phyloP scores from a whole-genome alignment of 2,888 invertebrate species.

The Sphaerophoria rueppellii region DNA sequence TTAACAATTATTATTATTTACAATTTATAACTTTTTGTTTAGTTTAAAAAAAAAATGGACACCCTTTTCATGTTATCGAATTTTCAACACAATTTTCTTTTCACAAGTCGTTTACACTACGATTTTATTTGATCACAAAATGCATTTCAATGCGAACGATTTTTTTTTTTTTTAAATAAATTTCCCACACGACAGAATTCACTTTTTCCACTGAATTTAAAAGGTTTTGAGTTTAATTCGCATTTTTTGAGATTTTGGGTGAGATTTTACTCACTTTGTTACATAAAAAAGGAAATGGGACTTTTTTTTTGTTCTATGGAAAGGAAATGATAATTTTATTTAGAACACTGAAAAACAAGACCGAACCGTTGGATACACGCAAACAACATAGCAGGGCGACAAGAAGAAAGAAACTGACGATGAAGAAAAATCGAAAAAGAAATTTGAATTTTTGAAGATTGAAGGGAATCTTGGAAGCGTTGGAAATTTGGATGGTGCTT shows the following conservation, averaged over 20 bases:
- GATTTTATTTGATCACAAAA: slow-evolving; percentile 46
- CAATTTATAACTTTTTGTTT: not conserved
- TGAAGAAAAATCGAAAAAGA: slow-evolving; percentile 13
- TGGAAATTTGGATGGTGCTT: not conserved
- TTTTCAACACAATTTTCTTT: slow-evolving; percentile 37
- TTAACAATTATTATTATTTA: slow-evolving; percentile 27
- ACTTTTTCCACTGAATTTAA: not conserved
- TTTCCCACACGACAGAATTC: not conserved
- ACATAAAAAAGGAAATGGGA: slow-evolving; percentile 66
- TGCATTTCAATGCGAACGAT: slow-evolving; percentile 34
- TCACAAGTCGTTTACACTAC: slow-evolving; percentile 14
- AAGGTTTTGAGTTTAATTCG: slow-evolving; percentile 8
- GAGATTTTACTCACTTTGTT: slow-evolving; percentile 39
- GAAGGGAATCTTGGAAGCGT: slow-evolving; percentile 38
- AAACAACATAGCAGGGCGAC: slow-evolving; percentile 50
- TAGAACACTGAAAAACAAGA: slow-evolving; percentile 60
- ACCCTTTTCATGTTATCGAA: slow-evolving; percentile 6
- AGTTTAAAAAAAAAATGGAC: slow-evolving; percentile 13
- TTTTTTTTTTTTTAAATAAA: slow-evolving; percentile 2
- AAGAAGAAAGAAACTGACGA: slow-evolving; percentile 68
- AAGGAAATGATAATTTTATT: slow-evolving; percentile 50
- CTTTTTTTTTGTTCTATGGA: slow-evolving; percentile 21
- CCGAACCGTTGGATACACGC: slow-evolving; percentile 55
- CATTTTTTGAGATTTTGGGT: not conserved
- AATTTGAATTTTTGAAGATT: slow-evolving; percentile 20